These are phyloP conservation scores for Glyphotaelius pellucidus DNA, from an alignment of 2,888 invertebrate genomes.

Conservation along the genomic window DNA sequence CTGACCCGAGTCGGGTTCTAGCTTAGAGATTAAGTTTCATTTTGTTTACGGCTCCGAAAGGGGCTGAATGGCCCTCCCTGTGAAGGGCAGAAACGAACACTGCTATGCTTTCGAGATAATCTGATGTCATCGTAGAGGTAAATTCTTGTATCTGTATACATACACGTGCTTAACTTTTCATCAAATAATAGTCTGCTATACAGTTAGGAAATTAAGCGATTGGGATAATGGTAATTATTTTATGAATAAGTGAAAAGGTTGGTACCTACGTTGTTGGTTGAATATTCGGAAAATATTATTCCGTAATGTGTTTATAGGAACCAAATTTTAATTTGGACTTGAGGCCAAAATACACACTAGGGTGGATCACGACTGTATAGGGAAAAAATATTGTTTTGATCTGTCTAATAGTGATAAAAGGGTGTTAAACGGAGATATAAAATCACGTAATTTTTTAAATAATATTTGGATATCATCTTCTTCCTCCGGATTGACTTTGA, in stretches of 20 bases:
- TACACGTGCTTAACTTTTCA: neutral
- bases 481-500: too few relatives aligned
- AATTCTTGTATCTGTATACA: neutral
- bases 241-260: neutral
- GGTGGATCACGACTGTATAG: too few relatives aligned
- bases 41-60: constrained; percentile 19
- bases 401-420: too few relatives aligned
- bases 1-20: neutral
- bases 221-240: neutral
- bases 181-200: neutral
- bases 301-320: too few relatives aligned
- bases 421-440: too few relatives aligned
- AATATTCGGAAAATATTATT: neutral
- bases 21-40: constrained; percentile 18
- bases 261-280: neutral
- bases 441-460: too few relatives aligned
- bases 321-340: too few relatives aligned
- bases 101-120: neutral
- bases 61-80: constrained; percentile 8
- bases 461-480: too few relatives aligned
- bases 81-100: neutral
- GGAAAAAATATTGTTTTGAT: too few relatives aligned
- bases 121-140: neutral
- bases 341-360: too few relatives aligned
- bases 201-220: neutral